Conservation (phyloP, 2,113 vertebrate species). For the Heteronetta atricapilla region DNA sequence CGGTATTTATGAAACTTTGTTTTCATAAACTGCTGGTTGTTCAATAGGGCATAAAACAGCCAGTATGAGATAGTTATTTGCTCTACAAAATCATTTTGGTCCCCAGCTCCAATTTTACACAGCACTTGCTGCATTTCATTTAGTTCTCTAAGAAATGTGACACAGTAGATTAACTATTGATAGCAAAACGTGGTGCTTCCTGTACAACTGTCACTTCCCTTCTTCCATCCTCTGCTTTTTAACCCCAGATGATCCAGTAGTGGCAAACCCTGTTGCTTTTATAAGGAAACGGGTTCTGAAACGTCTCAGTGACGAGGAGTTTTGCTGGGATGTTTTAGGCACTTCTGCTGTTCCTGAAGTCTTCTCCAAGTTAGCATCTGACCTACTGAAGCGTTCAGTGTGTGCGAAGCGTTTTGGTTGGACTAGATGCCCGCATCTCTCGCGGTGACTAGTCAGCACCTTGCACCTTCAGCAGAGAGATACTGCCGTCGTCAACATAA, state of each 20-base stretch:
- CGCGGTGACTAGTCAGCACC: neutral
- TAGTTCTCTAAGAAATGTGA: conserved; percentile 61
- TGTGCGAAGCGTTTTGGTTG: neutral
- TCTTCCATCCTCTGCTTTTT: neutral
- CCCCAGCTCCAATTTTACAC: conserved; percentile 61
- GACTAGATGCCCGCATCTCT: neutral
- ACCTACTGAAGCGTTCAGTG: neutral
- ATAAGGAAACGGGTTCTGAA: neutral
- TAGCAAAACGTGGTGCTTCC: conserved; percentile 19
- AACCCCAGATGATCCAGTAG: neutral
- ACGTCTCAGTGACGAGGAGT: neutral
- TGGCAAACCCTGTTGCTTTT: neutral
- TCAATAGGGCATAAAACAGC: conserved; percentile 76
- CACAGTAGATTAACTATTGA: conserved; percentile 71
- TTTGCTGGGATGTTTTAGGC: neutral
- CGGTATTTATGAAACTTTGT: conserved; percentile 63
- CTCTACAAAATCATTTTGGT: conserved; percentile 70
- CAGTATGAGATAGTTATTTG: conserved; percentile 69
- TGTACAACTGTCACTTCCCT: neutral
- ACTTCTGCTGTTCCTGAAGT: neutral
- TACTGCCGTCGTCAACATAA: conserved; percentile 15
- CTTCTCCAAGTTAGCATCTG: neutral
- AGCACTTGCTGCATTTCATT: conserved; percentile 60
- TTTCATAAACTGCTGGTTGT: conserved; percentile 74
- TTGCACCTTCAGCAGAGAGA: neutral